Evolutionary conservation across 2,113 vertebrate genomes (phyloP).

Genomic region (Megaptera novaeangliae): DNA sequence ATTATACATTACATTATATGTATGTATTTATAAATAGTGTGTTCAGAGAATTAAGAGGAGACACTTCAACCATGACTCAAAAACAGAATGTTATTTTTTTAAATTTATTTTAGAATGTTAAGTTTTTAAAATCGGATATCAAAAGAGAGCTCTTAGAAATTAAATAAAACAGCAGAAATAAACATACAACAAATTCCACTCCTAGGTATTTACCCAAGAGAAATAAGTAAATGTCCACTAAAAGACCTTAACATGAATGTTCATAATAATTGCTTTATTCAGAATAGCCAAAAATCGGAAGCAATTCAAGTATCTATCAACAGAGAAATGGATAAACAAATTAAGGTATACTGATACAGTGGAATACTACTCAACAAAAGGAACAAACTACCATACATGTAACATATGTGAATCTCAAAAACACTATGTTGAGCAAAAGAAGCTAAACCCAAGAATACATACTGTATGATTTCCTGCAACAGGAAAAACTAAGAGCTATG

Average conservation of each 20-base stretch:
- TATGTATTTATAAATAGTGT: background rate
- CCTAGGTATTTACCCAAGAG: background rate
- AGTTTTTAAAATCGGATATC: background rate
- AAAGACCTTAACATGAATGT: background rate
- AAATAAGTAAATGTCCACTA: background rate
- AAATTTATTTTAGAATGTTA: background rate
- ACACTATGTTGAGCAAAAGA: background rate
- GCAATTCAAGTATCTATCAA: background rate
- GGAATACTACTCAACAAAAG: background rate
- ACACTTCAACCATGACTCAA: background rate
- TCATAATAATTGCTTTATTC: background rate
- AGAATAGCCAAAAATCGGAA: background rate
- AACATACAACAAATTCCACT: background rate
- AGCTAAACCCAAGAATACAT: background rate
- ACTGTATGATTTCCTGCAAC: background rate
- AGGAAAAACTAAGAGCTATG: background rate
- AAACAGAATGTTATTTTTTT: background rate
- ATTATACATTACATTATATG: background rate
- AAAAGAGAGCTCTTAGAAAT: background rate
- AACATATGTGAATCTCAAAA: background rate
- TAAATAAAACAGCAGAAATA: background rate
- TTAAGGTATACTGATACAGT: background rate
- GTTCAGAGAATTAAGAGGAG: background rate
- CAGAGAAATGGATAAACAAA: background rate
- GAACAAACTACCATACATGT: background rate